Base-by-base conservation (phyloP, 2,888 invertebrate species). In the Andrena praecox region DNA sequence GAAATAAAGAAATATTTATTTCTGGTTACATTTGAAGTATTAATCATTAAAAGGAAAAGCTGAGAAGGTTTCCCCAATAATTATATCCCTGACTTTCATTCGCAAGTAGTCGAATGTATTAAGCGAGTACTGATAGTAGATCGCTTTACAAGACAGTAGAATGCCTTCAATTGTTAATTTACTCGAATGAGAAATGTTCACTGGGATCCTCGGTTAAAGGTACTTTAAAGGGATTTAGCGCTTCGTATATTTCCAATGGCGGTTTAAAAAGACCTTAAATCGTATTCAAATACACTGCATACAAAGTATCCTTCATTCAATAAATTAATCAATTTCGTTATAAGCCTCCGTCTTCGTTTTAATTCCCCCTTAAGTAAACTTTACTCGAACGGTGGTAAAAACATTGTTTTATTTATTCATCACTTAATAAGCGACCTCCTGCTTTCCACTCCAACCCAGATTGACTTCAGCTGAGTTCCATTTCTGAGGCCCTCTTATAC, bases 261-360 rank as follows among this genome's bases (percentile, higher is more conserved):
- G 6, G 6, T 33, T 7, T 8, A 10, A 29, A 12, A 52, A 72
- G 27, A 63, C 7, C 6, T 33, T 52, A 31, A 72, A n/a, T 72
- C 50, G 71, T 63, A 72, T 63, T 72, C 33, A 63, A 72, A 52
- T 72, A 12, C 6, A n/a, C 24, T 35, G 62, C n/a, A 62, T 6
- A 52, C 52, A 20, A 20, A 7, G 8, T 10, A 10, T 56, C 10
- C 20, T 56, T 24, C 54, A 24, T 27, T 56, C 56, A 20, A 20
- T 56, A 24, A 56, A 24, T 20, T 8, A 56, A 56, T 8, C 56
- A 27, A 56, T 56, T 56, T 56, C 8, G 3, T 27, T 56, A 10
- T 12, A 24, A 24, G 56, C 24, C 24, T 10, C 10, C 3, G 2
- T 56, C 10, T 56, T 27, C 2, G 27, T 56, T 8, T 56, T 20